Conservation (phyloP, 2,888 invertebrate species). For the Lagria hirta region DNA sequence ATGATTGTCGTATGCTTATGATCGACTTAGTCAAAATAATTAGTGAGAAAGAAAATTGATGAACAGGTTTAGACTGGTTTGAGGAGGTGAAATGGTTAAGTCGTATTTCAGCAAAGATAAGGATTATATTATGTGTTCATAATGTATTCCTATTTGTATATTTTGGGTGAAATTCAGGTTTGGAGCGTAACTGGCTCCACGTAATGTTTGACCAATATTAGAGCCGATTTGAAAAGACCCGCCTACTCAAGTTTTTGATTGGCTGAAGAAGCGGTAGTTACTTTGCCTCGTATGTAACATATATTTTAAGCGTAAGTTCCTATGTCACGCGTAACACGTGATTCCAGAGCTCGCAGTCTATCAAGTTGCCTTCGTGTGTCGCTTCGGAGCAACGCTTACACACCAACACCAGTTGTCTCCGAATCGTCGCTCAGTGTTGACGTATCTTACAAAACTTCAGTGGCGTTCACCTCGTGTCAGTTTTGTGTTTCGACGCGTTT, state of each 20-base stretch:
- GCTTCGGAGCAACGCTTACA: conserved; percentile 23
- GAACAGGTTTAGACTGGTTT: not conserved
- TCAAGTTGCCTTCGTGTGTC: conserved; percentile 24
- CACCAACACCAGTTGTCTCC: conserved; percentile 28
- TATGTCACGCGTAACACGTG: conserved; percentile 31
- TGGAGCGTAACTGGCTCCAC: conserved; percentile 10
- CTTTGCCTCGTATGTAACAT: conserved; percentile 18
- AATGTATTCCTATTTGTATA: conserved; percentile 18
- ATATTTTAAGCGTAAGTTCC: conserved; percentile 29
- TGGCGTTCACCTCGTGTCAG: conserved; percentile 25
- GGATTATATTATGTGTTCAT: no score
- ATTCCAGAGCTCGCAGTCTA: conserved; percentile 35
- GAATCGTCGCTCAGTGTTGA: conserved; percentile 39
- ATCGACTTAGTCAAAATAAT: no score
- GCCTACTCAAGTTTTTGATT: conserved; percentile 46
- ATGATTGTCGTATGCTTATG: no score
- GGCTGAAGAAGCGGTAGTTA: conserved; percentile 30
- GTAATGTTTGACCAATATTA: conserved; percentile 49
- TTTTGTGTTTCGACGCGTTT: conserved; percentile 25
- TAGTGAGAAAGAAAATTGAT: no score
- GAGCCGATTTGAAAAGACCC: conserved; percentile 48
- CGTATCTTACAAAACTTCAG: conserved; percentile 34
- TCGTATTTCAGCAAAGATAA: no score
- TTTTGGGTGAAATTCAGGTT: conserved; percentile 15
- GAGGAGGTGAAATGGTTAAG: no score